Evolutionary conservation across 2,113 vertebrate species (phyloP).

Genomic region (Nothobranchius furzeri): DNA sequence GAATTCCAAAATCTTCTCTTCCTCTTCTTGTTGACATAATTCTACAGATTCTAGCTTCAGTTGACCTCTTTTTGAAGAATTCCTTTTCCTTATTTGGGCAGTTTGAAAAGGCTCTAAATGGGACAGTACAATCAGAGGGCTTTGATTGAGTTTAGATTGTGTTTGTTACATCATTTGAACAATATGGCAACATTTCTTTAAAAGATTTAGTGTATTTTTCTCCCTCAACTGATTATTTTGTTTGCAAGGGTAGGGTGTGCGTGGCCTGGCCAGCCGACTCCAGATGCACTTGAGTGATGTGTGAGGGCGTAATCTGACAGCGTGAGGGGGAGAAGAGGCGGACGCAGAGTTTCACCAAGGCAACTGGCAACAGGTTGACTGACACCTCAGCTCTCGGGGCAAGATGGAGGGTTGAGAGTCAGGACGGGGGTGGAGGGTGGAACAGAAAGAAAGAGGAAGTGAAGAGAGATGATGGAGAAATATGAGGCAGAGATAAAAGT

Average conservation of each 20-base stretch:
- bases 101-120: too few relatives aligned
- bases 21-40: too few relatives aligned
- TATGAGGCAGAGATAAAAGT: constrained; percentile 3
- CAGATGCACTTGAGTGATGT: constrained; percentile 45
- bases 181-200: background rate
- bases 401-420: constrained; percentile 44
- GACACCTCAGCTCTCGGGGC: constrained; percentile 49
- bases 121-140: too few relatives aligned
- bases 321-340: constrained; percentile 43
- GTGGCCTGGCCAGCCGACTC: constrained; percentile 41
- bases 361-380: constrained; percentile 56
- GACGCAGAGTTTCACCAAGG: constrained; percentile 56
- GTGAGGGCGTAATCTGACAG: constrained; percentile 52
- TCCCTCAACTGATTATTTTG: constrained; percentile 1
- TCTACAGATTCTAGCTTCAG: too few relatives aligned
- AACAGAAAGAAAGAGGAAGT: constrained; percentile 15
- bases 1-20: too few relatives aligned
- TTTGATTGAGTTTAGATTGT: constrained; percentile 6
- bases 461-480: constrained; percentile 3
- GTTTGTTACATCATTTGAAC: background rate
- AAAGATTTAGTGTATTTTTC: background rate
- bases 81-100: too few relatives aligned
- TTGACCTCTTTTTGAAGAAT: too few relatives aligned
- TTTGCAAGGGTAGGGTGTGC: constrained; percentile 2
- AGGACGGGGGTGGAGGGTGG: constrained; percentile 30